Evolutionary conservation across 2,797 vertebrate species (phyloP).

Genomic region (Parauchenoglanis punctatus): DNA sequence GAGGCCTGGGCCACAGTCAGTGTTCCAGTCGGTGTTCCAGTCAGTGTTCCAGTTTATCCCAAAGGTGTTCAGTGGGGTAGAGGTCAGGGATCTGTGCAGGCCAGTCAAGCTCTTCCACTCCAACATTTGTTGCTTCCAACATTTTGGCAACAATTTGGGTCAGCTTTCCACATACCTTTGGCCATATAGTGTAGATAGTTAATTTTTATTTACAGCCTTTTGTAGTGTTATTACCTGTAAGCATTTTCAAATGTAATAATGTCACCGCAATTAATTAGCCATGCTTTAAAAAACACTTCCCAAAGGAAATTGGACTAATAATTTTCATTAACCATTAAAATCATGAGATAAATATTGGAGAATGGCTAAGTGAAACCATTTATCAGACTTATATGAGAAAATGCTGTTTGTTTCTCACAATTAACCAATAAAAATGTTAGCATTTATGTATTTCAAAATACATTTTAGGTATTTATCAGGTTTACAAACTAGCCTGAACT

Average conservation of each 20-base stretch:
- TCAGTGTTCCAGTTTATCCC: not conserved
- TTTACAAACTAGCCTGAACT: not conserved
- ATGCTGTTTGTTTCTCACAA: not conserved
- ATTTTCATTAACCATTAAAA: not conserved
- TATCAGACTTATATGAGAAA: not conserved
- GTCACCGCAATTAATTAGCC: not conserved
- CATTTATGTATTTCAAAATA: not conserved
- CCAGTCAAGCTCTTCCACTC: too few relatives aligned
- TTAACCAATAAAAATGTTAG: not conserved
- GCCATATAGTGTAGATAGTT: not conserved
- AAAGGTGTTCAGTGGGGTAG: not conserved
- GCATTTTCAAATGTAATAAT: not conserved
- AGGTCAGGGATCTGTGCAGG: too few relatives aligned
- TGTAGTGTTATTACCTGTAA: not conserved
- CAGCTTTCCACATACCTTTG: not conserved
- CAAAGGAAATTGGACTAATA: not conserved
- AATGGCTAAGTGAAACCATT: not conserved
- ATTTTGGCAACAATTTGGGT: not conserved
- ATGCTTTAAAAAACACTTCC: not conserved
- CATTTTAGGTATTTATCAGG: not conserved
- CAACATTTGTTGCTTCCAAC: not conserved
- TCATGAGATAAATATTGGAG: not conserved
- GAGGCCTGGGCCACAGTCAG: not conserved
- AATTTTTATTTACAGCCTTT: not conserved
- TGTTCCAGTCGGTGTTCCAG: not conserved